These are phyloP conservation scores for Drosophila paranaensis DNA, from an alignment of 2,888 invertebrate genomes.

Conservation along the genomic window DNA sequence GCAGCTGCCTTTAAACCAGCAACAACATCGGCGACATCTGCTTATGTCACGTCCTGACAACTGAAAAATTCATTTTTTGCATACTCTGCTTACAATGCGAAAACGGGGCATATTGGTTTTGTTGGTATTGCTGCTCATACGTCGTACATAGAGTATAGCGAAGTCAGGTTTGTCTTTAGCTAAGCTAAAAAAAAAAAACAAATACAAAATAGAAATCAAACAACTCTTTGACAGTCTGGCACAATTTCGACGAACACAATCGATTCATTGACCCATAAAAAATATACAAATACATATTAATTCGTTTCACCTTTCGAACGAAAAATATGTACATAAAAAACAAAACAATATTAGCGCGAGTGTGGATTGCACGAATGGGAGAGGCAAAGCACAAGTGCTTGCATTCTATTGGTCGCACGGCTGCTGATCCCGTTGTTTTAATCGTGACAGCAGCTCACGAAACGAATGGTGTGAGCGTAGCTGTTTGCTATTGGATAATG, in stretches of 20 bases:
- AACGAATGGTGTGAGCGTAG: neutral
- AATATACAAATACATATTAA: neutral
- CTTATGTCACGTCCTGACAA: slow-evolving; percentile 68
- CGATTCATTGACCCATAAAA: neutral
- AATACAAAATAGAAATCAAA: neutral
- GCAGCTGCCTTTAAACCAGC: slow-evolving; percentile 42
- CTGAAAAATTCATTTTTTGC: slow-evolving; percentile 39
- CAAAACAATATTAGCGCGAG: no score
- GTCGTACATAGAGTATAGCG: neutral
- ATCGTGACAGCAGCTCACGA: neutral
- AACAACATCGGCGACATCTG: slow-evolving; percentile 65
- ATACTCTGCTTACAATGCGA: neutral
- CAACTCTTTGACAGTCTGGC: slow-evolving; percentile 14
- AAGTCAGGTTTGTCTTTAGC: neutral
- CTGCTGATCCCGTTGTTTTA: neutral
- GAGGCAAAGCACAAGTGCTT: no score
- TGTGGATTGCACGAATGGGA: neutral
- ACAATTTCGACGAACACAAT: slow-evolving; percentile 22
- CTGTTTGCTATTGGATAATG: neutral
- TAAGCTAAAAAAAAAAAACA: neutral
- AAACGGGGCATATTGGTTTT: neutral
- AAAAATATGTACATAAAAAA: neutral
- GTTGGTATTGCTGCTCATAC: neutral
- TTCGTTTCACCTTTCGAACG: slow-evolving; percentile 39
- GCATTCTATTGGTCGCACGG: neutral